Percentiles rank a stretch among this genome's conserved stretches.
Evolutionary conservation across 1,140 invertebrate species (phyloP).

Genomic region (Cylas formicarius): DNA sequence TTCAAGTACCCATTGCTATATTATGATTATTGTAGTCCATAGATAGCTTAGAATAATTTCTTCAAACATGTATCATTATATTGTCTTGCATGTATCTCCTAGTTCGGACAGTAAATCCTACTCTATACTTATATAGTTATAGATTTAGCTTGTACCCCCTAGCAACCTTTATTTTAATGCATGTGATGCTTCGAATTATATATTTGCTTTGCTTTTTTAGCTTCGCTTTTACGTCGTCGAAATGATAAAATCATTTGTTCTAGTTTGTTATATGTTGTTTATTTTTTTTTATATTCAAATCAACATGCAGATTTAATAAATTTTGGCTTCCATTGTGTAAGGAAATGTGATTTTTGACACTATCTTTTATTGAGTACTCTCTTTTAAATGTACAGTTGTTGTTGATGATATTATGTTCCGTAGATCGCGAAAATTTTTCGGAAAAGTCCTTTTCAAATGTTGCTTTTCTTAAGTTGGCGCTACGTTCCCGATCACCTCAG

Average conservation of each 20-base stretch:
- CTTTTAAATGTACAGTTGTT: constrained; percentile 36
- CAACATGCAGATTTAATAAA: too few species aligned
- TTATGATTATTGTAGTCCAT: constrained; percentile 36
- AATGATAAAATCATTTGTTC: constrained; percentile 30
- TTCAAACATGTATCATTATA: constrained; percentile 37
- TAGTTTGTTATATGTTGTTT: constrained; percentile 17
- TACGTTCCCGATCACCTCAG: too few species aligned
- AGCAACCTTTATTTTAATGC: constrained; percentile 22
- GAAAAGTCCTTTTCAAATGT: constrained; percentile 24
- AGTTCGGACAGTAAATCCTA: constrained; percentile 32
- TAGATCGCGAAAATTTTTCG: constrained; percentile 13
- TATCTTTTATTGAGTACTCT: too few species aligned
- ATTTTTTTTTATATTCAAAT: constrained; percentile 11
- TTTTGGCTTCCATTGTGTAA: constrained; percentile 37
- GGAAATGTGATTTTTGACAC: constrained; percentile 28
- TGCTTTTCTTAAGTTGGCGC: constrained; percentile 8
- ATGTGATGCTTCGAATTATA: constrained; percentile 17
- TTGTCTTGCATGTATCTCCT: constrained; percentile 40
- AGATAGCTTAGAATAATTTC: constrained; percentile 40
- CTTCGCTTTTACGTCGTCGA: constrained; percentile 18
- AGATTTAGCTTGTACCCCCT: constrained; percentile 34
- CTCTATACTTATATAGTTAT: constrained; percentile 37
- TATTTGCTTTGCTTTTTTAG: constrained; percentile 12
- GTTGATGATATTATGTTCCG: constrained; percentile 31
- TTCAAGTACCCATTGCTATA: constrained; percentile 25